Base-by-base conservation (phyloP, 2,888 invertebrate genomes). In the Phaonia tiefii region DNA sequence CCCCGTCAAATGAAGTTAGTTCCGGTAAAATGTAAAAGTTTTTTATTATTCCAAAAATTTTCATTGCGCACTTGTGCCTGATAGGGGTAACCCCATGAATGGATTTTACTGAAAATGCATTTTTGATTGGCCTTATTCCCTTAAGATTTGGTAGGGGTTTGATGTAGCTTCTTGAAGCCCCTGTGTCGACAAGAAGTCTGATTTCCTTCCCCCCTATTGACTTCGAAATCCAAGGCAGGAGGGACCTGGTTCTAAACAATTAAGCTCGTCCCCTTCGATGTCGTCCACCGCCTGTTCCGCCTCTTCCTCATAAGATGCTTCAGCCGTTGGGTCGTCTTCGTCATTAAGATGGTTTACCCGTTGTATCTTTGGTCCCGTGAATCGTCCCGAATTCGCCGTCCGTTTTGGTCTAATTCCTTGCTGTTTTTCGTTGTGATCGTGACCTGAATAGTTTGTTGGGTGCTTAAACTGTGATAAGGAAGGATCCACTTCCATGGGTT, bases 1-100 rank as follows among this genome's bases (percentile, higher is more conserved):
- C 66, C 10, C 71, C 79, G 26, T 79, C 71, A 49, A 75, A 79
- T 4, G 71, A 56, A 10, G 71, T 56, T 5, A 71, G 39, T 39
- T 56, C 42, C n/a, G 69, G 25, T 49, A 69, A 25, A 31, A 49
- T 1, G 8, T 1, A 60, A 25, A 58, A 71, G n/a, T 58, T 31
- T 2, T 20, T 11, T 13, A 10, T n/a, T 13, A 42, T n/a, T n/a
- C n/a, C n/a, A n/a, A n/a, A n/a, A 42, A 42, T 13, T 42, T 1
- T 42, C 10, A 42, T 8, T 42, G 42, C 42, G 10, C 42, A 42
- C n/a, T 42, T 42, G 2, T 42, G 49, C 8, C 20, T 51, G 15
- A 51, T 51, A 51, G 42, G 20, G n/a, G n/a, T n/a, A n/a, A n/a
- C n/a, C n/a, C n/a, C n/a, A n/a, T n/a, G n/a, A n/a, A n/a, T n/a